Conservation (phyloP, 2,113 vertebrate species). For the Centropus unirufus region DNA sequence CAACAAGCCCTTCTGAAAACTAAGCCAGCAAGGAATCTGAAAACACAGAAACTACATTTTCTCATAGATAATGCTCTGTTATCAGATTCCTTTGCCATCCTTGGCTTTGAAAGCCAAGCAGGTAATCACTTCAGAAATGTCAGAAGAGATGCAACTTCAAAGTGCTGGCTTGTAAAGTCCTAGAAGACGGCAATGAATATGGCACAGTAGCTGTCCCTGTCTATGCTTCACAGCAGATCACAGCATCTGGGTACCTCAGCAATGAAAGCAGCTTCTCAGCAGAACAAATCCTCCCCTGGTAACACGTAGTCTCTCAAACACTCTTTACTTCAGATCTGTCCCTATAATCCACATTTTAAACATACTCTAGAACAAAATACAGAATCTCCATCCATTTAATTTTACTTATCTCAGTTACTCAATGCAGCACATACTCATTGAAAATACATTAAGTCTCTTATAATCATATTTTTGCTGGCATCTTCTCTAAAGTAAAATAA, state of each 20-base stretch:
- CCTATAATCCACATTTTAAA: background rate
- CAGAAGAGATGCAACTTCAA: background rate
- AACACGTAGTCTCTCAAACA: background rate
- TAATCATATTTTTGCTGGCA: background rate
- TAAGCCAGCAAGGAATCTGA: background rate
- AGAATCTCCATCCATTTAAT: background rate
- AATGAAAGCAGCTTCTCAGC: background rate
- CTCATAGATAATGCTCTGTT: background rate
- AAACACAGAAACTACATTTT: background rate
- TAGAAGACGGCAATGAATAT: background rate
- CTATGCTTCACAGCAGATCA: background rate
- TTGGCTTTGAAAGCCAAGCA: background rate
- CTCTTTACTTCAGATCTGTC: background rate
- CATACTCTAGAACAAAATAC: background rate
- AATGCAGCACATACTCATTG: background rate
- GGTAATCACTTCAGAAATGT: background rate
- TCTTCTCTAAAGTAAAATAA: background rate
- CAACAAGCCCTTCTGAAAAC: background rate
- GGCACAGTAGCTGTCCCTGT: background rate
- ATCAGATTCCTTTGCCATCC: background rate
- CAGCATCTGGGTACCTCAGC: background rate
- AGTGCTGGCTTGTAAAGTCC: background rate
- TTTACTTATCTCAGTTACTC: background rate
- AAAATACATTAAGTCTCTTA: background rate
- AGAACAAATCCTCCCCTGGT: background rate